Evolutionary conservation across 2,113 vertebrate genomes (phyloP).

Genomic region (Muscicapa adusta): DNA sequence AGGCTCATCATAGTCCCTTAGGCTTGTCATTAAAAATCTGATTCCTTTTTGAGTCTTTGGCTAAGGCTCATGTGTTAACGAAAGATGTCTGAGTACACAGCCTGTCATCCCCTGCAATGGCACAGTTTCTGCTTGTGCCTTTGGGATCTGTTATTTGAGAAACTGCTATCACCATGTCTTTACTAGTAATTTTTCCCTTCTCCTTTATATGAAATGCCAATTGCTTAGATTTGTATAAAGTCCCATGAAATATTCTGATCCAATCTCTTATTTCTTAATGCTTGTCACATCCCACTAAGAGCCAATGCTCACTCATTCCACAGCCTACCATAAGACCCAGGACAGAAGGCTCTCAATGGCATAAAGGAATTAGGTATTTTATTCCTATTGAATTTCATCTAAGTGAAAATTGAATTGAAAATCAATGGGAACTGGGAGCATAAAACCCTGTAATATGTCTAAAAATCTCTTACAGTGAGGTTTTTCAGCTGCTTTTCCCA

Average conservation of each 20-base stretch:
- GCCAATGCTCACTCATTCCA: background rate
- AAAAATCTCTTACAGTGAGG: background rate
- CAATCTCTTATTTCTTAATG: slow-evolving; percentile 24
- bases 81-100: background rate
- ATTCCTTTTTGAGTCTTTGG: background rate
- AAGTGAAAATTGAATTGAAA: slow-evolving; percentile 49
- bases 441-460: background rate
- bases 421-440: background rate
- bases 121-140: slow-evolving; percentile 1
- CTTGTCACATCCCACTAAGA: slow-evolving; percentile 9
- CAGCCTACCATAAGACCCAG: background rate
- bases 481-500: slow-evolving; percentile 6
- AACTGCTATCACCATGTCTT: slow-evolving; percentile 1
- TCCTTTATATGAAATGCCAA: slow-evolving; percentile 1
- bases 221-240: slow-evolving; percentile 7
- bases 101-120: background rate
- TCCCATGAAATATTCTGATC: background rate
- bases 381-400: slow-evolving; percentile 13
- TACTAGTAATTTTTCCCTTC: background rate
- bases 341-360: background rate
- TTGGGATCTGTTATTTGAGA: background rate
- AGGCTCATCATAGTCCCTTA: background rate
- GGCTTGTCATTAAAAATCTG: background rate
- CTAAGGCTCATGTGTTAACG: background rate
- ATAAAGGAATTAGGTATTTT: slow-evolving; percentile 13